Evolutionary conservation across 1,140 invertebrate species (phyloP).

Genomic region (Oedothorax gibbosus): DNA sequence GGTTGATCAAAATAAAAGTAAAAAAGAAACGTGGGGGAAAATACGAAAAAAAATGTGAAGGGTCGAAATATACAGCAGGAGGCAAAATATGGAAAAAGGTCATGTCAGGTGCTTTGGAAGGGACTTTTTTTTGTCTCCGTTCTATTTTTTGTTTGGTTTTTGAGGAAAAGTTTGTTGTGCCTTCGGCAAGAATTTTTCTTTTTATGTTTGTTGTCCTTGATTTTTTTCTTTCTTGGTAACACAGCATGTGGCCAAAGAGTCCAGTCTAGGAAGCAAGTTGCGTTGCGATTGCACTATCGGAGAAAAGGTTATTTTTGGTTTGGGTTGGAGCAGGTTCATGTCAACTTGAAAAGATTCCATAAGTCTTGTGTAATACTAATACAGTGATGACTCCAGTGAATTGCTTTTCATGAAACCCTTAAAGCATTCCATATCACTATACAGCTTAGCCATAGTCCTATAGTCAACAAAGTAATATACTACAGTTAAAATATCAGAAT

Average conservation of each 20-base stretch:
- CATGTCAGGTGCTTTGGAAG: slow-evolving; percentile 42
- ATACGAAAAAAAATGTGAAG: slow-evolving; percentile 4
- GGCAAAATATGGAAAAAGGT: slow-evolving; percentile 54
- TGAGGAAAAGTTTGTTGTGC: neutral
- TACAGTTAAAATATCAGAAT: too few relatives aligned
- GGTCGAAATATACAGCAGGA: slow-evolving; percentile 19
- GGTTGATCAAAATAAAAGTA: neutral
- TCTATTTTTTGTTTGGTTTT: neutral
- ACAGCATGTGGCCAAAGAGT: neutral
- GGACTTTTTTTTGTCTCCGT: neutral
- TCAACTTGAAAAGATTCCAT: too few relatives aligned
- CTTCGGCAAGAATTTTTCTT: slow-evolving; percentile 2
- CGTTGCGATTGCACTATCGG: slow-evolving; percentile 15
- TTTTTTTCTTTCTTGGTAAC: neutral
- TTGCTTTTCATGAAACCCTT: too few relatives aligned
- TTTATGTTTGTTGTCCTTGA: neutral
- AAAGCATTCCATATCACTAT: too few relatives aligned
- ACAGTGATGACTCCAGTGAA: too few relatives aligned
- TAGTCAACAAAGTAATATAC: too few relatives aligned
- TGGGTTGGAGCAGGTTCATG: neutral
- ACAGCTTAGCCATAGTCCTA: too few relatives aligned
- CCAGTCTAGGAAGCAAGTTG: slow-evolving; percentile 11
- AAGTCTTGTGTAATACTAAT: too few relatives aligned
- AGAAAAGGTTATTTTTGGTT: neutral
- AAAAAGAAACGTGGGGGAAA: slow-evolving; percentile 5